phyloP scores from a whole-genome alignment of 2,113 vertebrate genomes.

The Azemiops feae region DNA sequence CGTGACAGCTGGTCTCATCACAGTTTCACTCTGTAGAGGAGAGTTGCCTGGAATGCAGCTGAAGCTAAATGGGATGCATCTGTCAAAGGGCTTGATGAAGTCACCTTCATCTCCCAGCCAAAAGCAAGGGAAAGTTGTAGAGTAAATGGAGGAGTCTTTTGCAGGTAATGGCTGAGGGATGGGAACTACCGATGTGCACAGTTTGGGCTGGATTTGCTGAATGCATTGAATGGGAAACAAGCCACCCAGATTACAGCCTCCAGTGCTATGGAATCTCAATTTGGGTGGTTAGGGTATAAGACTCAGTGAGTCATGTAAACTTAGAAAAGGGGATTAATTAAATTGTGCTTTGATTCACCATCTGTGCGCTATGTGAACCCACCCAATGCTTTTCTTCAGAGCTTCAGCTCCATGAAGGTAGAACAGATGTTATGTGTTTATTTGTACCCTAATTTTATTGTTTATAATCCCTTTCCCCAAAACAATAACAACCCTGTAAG shows the following conservation, averaged over 20 bases:
- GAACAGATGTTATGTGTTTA: background rate
- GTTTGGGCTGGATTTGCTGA: background rate
- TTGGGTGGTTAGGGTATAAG: background rate
- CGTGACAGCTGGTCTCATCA: constrained; percentile 2
- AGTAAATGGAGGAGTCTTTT: background rate
- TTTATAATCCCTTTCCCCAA: background rate
- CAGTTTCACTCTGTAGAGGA: background rate
- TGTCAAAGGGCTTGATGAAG: background rate
- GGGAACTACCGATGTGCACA: background rate
- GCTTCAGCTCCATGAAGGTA: background rate
- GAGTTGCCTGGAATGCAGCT: background rate
- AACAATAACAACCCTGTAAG: background rate
- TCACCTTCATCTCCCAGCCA: background rate
- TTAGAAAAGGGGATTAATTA: background rate
- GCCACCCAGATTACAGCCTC: background rate
- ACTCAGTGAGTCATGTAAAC: background rate
- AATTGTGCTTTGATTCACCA: background rate
- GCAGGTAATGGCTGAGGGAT: background rate
- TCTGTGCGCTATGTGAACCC: background rate
- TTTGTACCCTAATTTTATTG: background rate
- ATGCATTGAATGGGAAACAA: no score
- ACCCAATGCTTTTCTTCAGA: background rate
- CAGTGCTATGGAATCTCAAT: background rate
- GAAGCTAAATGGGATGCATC: background rate
- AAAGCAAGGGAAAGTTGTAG: background rate